A percentile compares a stretch with the other conserved stretches of the same genome.
These are phyloP conservation scores for Carlito syrichta DNA, from an alignment of 2,113 vertebrate species.

Conservation along the genomic window DNA sequence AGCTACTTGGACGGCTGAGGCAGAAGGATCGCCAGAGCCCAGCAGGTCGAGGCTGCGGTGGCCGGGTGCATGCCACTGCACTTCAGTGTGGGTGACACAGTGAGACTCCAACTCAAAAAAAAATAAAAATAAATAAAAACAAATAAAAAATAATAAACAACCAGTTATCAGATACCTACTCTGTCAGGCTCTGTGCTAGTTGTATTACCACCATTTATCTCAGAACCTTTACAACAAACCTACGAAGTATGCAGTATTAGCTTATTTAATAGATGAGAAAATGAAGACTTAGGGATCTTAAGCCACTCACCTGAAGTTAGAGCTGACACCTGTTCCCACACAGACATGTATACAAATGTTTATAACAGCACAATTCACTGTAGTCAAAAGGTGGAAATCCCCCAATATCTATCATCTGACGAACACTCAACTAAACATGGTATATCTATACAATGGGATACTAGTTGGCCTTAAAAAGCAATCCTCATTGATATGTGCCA, in stretches of 20 bases:
- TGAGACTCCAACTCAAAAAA: no score
- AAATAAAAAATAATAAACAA: no score
- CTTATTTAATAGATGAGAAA: neutral
- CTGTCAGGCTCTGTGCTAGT: fast-evolving
- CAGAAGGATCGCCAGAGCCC: no score
- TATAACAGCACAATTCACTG: neutral
- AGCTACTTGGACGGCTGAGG: no score
- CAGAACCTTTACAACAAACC: neutral
- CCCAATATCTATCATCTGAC: neutral
- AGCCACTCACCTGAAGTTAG: neutral
- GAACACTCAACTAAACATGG: neutral
- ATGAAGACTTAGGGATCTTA: neutral
- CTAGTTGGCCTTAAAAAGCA: neutral
- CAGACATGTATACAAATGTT: neutral
- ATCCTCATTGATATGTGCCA: neutral
- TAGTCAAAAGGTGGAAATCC: neutral
- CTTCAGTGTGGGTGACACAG: no score
- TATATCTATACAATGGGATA: neutral
- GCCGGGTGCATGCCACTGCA: no score
- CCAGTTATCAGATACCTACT: neutral
- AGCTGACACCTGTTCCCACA: neutral
- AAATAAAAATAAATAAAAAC: neutral
- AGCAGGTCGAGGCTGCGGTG: no score
- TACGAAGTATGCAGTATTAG: neutral
- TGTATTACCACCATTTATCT: neutral